phyloP scores from a whole-genome alignment of 2,797 vertebrate genomes.

The Anolis apletophallus region DNA sequence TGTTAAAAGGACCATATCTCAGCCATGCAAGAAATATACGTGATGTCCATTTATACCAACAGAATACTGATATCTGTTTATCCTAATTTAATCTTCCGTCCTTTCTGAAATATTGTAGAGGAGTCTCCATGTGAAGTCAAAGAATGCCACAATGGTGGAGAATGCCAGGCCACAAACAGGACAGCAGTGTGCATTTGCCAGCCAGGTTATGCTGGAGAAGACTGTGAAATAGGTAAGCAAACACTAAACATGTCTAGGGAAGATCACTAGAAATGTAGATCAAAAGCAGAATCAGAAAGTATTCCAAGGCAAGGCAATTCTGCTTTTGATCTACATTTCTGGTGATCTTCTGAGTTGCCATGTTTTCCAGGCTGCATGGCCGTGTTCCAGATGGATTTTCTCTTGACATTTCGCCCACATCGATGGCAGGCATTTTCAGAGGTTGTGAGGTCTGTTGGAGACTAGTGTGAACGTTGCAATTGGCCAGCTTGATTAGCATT shows the following conservation, averaged over 20 bases:
- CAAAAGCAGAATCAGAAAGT: background rate
- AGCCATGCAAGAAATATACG: background rate
- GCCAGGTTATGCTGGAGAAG: constrained; percentile 66
- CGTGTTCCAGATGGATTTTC: too few species aligned
- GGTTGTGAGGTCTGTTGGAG: too few species aligned
- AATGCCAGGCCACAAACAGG: constrained; percentile 65
- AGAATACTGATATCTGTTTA: background rate
- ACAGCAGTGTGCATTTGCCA: constrained; percentile 72
- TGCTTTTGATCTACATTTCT: too few species aligned
- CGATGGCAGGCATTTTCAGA: too few species aligned
- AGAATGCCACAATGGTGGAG: constrained; percentile 76
- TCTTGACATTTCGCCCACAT: too few species aligned
- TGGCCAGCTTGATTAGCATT: too few species aligned
- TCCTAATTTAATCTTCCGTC: background rate
- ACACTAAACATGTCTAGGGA: background rate
- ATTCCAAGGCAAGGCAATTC: background rate
- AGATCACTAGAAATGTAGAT: background rate
- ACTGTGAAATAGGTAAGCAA: constrained; percentile 77
- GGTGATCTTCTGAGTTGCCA: too few species aligned
- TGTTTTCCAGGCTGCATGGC: too few species aligned
- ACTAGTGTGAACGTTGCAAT: too few species aligned
- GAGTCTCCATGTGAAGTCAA: constrained; percentile 73
- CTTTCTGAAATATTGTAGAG: constrained; percentile 58
- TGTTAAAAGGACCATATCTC: background rate
- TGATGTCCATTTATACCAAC: background rate